Conservation (phyloP, 2,797 vertebrate genomes). For the Oophaga sylvatica region DNA sequence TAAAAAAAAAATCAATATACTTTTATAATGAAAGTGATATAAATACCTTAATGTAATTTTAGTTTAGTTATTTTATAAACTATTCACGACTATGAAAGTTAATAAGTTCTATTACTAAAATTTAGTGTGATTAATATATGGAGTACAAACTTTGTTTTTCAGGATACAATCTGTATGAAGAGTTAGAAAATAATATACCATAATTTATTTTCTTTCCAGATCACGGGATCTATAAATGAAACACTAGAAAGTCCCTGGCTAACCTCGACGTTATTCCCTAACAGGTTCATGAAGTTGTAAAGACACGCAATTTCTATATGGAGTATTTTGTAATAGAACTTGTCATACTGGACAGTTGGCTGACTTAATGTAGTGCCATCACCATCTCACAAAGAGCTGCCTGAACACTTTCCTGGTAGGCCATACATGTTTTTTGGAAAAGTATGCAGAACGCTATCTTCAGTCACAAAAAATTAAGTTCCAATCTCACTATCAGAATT, state of each 20-base stretch:
- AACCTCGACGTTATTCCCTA: neutral
- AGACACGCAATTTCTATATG: neutral
- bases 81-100: neutral
- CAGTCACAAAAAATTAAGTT: neutral
- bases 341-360: neutral
- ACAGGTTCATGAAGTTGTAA: neutral
- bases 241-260: neutral
- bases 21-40: slow-evolving; percentile 18
- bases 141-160: neutral
- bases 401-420: neutral
- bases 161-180: neutral
- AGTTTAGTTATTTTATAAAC: neutral
- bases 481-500: neutral
- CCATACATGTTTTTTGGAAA: neutral
- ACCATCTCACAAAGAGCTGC: neutral
- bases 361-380: neutral
- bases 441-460: neutral
- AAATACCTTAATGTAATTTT: neutral
- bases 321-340: neutral
- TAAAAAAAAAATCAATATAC: slow-evolving; percentile 31
- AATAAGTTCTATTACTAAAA: neutral
- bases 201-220: neutral
- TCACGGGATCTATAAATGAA: neutral
- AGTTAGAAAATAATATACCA: neutral
- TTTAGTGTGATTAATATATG: neutral